A percentile compares a stretch with the other conserved stretches of the same genome.
Conservation (phyloP, 2,797 vertebrate species). For the Sebastes ruberrimus region DNA sequence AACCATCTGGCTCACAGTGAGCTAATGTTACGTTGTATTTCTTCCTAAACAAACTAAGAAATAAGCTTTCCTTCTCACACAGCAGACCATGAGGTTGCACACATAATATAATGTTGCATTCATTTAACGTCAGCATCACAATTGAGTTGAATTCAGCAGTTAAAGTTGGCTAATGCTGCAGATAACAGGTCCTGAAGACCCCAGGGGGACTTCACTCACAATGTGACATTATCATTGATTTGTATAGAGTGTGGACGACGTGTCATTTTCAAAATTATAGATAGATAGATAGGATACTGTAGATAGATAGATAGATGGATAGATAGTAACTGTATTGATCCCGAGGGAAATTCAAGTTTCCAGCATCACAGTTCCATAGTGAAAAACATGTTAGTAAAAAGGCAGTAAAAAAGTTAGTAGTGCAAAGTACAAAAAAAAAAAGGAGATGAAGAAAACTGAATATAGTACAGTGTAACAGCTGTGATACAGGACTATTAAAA, state of each 20-base stretch:
- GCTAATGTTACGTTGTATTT: not conserved
- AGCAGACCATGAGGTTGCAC: not conserved
- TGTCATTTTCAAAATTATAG: not conserved
- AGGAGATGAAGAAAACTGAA: too few relatives aligned
- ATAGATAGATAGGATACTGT: too few relatives aligned
- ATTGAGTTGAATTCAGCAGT: not conserved
- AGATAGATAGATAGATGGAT: too few relatives aligned
- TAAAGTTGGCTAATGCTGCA: not conserved
- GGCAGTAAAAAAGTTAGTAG: too few relatives aligned
- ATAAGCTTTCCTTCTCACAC: not conserved
- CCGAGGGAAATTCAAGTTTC: too few relatives aligned
- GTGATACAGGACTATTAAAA: not conserved
- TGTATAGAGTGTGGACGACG: not conserved
- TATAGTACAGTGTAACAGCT: too few relatives aligned
- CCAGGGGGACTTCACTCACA: too few relatives aligned
- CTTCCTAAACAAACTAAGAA: not conserved
- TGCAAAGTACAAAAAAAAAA: too few relatives aligned
- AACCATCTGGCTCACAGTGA: not conserved
- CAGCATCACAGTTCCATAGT: too few relatives aligned
- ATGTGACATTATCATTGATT: not conserved
- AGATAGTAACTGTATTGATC: too few relatives aligned
- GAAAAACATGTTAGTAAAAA: too few relatives aligned
- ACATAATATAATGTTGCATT: not conserved
- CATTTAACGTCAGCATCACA: not conserved
- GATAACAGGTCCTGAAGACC: accelerated